Conservation (phyloP, 2,888 invertebrate genomes). For the Morpho helenor region DNA sequence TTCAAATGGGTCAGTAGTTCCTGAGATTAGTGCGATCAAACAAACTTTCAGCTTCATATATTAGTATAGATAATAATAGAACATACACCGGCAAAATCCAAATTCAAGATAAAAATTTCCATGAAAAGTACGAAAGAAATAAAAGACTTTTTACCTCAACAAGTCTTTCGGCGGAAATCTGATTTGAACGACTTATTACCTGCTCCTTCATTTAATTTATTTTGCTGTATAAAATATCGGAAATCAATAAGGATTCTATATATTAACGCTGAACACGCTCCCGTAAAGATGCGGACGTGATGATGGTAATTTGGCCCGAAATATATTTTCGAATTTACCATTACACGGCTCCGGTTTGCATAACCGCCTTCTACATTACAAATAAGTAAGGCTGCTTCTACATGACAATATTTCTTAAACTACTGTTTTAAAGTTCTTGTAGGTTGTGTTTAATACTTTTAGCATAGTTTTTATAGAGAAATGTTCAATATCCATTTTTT, state of each 20-base stretch:
- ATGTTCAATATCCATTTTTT: too few relatives aligned
- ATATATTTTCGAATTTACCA: conserved; percentile 23
- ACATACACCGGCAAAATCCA: too few relatives aligned
- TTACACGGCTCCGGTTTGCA: conserved; percentile 17
- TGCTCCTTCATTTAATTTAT: conserved; percentile 26
- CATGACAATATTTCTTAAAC: conserved; percentile 1
- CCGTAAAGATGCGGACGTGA: conserved; percentile 46
- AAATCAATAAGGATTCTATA: conserved; percentile 28
- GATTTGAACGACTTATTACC: conserved; percentile 22
- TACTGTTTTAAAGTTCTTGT: background rate
- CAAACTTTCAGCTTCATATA: too few relatives aligned
- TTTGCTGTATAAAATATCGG: conserved; percentile 23
- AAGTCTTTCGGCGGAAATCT: conserved; percentile 12
- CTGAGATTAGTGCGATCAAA: too few relatives aligned
- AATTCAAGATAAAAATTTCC: too few relatives aligned
- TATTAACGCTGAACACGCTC: conserved; percentile 27
- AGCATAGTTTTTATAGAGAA: too few relatives aligned
- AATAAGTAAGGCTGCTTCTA: conserved; percentile 4
- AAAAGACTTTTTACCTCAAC: conserved; percentile 5
- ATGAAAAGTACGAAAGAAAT: too few relatives aligned
- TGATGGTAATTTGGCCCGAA: conserved; percentile 43
- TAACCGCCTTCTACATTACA: conserved; percentile 9
- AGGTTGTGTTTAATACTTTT: background rate
- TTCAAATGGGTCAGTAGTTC: too few relatives aligned
- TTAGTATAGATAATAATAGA: too few relatives aligned